These are phyloP conservation scores for Bombus confusus DNA, from an alignment of 1,140 invertebrate species.

Conservation along the genomic window DNA sequence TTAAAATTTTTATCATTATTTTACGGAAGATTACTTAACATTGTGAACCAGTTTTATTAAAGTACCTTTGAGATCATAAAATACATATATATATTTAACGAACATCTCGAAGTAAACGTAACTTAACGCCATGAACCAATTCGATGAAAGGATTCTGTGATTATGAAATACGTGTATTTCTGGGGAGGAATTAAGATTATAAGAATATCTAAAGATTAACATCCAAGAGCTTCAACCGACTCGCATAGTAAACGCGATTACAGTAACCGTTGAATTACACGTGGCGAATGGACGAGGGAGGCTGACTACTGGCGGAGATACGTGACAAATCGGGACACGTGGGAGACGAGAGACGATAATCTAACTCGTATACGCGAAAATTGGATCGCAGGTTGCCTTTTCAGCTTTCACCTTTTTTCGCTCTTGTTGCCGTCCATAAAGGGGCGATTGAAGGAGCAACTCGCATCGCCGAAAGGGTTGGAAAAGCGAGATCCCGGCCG, in stretches of 20 bases:
- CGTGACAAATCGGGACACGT: not conserved
- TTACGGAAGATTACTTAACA: not conserved
- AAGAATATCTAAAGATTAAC: not conserved
- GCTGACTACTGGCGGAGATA: not conserved
- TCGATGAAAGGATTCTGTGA: too few relatives aligned
- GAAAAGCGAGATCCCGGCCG: constrained; percentile 27
- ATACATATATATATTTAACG: too few relatives aligned
- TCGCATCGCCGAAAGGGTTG: constrained; percentile 48
- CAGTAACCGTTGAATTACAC: too few relatives aligned
- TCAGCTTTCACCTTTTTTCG: constrained; percentile 20
- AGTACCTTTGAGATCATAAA: not conserved
- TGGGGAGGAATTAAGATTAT: not conserved
- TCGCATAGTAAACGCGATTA: not conserved
- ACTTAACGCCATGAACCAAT: too few relatives aligned
- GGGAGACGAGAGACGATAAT: not conserved
- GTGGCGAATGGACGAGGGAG: not conserved
- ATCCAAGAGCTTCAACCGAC: not conserved
- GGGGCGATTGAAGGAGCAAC: constrained; percentile 13
- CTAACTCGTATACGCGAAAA: constrained; percentile 37
- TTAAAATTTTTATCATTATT: constrained; percentile 1
- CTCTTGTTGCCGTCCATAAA: constrained; percentile 10
- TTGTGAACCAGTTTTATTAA: not conserved
- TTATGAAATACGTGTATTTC: not conserved
- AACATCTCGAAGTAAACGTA: too few relatives aligned
- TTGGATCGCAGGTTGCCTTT: constrained; percentile 39